Percentiles rank a stretch among this genome's conserved stretches.
These are phyloP conservation scores for Spinibarbus caldwelli DNA, from an alignment of 2,797 vertebrate genomes.

Conservation along the genomic window DNA sequence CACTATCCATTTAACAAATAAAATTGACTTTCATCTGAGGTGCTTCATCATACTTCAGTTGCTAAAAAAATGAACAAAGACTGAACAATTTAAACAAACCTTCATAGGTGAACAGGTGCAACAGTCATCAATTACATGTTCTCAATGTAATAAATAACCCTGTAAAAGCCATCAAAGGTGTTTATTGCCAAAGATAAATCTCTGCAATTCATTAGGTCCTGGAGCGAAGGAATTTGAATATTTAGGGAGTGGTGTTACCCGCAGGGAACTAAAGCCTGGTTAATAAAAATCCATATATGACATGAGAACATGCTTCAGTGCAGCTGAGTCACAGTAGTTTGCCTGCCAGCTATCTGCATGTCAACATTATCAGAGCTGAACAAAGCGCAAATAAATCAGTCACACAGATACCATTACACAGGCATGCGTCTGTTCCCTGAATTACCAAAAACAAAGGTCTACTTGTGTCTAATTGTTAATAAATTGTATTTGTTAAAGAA, in stretches of 20 bases:
- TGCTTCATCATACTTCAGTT: too few relatives aligned
- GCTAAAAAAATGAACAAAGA: not conserved
- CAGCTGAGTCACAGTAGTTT: not conserved
- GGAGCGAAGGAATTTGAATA: not conserved
- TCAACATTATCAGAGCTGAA: not conserved
- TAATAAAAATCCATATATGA: not conserved
- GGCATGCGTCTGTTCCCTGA: too few relatives aligned
- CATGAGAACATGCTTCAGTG: not conserved
- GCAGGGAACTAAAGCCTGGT: not conserved
- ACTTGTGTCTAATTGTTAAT: not conserved
- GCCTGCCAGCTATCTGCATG: not conserved
- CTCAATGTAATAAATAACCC: not conserved
- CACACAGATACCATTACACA: not conserved
- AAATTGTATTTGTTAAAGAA: not conserved
- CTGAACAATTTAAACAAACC: not conserved
- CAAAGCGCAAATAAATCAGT: not conserved
- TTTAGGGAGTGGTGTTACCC: not conserved
- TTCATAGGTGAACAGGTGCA: not conserved
- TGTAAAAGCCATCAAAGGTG: not conserved
- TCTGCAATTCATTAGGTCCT: not conserved
- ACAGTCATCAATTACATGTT: not conserved
- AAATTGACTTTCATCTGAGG: not conserved
- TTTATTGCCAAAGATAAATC: not conserved
- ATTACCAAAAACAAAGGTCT: not conserved
- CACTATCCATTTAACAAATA: not conserved